Evolutionary conservation across 2,888 invertebrate genomes (phyloP), one percentile per base, ranked within the genome.

Genomic region (Bedellia somnulentella): DNA sequence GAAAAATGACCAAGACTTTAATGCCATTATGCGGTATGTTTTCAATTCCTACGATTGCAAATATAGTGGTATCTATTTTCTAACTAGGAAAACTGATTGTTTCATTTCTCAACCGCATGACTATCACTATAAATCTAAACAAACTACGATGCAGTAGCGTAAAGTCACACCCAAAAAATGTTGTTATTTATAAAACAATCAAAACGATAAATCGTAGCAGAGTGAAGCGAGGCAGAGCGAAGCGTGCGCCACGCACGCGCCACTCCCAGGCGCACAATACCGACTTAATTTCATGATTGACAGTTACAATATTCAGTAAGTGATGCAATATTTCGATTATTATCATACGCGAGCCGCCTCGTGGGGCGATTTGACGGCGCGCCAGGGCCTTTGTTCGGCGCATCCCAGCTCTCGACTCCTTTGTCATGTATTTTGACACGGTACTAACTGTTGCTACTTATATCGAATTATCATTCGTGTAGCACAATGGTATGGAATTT

Each of bases 271-370:
- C 31, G 31, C 46, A 73, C 73, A 76, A 75, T 73, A 54, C 55
- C 37, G 52, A 59, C 64, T 64, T 76, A 77, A 77, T 77, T 71
- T 67, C 59, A 64, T 77, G 77, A 77, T 77, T 77, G 77, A 77
- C 77, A 73, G 64, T 75, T 76, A 76, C 76, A 77, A 76, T 76
- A 77, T 77, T 68, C 70, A 62, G 64, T 73, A 73, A 77, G 73
- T 76, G 76, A 77, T 63, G 77, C 77, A 75, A 77, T 76, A 75
- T 71, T 73, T 64, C 59, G 75, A 75, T 76, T 63, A 73, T 71
- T 73, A 76, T 76, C 73, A 21, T 14, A 29, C 8, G n/a, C n/a
- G n/a, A n/a, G n/a, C n/a, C n/a, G n/a, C n/a, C n/a, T n/a, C n/a
- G n/a, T n/a, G n/a, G n/a, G 40, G 40, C 47, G 46, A 46, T 42